Conservation (phyloP, 2,797 vertebrate genomes). For the Phaenicophaeus curvirostris region DNA sequence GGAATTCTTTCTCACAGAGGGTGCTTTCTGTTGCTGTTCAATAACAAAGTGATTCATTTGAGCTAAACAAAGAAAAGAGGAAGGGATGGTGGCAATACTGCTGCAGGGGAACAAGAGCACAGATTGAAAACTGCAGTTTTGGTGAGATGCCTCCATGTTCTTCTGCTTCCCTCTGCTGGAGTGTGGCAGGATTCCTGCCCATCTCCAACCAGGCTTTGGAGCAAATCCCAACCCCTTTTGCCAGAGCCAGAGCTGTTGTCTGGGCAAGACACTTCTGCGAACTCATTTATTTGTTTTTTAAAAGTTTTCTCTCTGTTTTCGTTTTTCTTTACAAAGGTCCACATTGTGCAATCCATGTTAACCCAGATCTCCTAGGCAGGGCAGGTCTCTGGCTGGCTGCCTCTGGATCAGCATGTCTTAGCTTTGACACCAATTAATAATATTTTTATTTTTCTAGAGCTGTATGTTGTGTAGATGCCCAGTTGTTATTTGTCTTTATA, state of each 20-base stretch:
- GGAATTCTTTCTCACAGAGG: background rate
- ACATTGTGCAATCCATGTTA: accelerated
- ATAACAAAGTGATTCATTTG: background rate
- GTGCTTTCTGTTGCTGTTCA: background rate
- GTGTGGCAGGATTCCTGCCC: background rate
- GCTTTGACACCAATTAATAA: background rate
- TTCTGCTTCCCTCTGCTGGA: slow-evolving; percentile 73
- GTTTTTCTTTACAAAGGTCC: background rate
- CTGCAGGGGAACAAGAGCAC: accelerated
- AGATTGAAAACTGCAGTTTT: accelerated
- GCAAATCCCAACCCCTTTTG: background rate
- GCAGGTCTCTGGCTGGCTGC: accelerated
- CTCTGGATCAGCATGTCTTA: background rate
- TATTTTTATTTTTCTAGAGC: background rate
- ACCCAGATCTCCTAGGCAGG: accelerated
- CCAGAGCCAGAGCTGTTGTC: background rate
- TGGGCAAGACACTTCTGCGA: background rate
- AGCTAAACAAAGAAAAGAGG: background rate
- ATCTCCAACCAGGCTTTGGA: background rate
- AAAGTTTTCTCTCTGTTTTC: accelerated
- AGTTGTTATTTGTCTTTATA: background rate
- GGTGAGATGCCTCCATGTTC: background rate
- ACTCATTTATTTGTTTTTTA: accelerated
- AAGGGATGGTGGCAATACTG: background rate
- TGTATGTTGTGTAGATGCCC: background rate